Conservation (phyloP, 2,797 vertebrate genomes). For the Tragelaphus eurycerus region DNA sequence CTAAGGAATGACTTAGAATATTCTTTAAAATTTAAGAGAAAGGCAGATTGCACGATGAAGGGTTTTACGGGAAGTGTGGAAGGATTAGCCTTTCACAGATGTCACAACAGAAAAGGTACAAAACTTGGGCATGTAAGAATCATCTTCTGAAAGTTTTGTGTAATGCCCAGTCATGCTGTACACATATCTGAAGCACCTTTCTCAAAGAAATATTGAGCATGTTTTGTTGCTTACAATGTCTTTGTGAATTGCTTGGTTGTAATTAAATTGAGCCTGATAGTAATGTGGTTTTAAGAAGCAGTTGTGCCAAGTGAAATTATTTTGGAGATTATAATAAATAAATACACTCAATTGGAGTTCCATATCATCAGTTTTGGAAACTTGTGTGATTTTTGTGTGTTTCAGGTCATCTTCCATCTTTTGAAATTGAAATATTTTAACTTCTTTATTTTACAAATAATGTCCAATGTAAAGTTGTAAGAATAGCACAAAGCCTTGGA, state of each 20-base stretch:
- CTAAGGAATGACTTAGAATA: slow-evolving; percentile 12
- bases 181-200: slow-evolving; percentile 69
- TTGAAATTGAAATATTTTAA: not conserved
- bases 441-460: not conserved
- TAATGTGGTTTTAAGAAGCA: slow-evolving; percentile 74
- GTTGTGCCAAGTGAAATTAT: slow-evolving; percentile 80
- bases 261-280: slow-evolving; percentile 82
- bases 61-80: not conserved
- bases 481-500: not conserved
- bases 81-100: not conserved
- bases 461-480: not conserved
- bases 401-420: not conserved
- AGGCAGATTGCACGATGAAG: not conserved
- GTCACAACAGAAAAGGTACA: not conserved
- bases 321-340: slow-evolving; percentile 83
- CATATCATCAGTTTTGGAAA: slow-evolving; percentile 55
- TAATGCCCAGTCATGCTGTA: slow-evolving; percentile 65
- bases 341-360: slow-evolving; percentile 79
- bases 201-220: slow-evolving; percentile 81
- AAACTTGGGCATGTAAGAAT: not conserved
- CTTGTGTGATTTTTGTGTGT: slow-evolving; percentile 26
- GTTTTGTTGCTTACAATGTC: slow-evolving; percentile 82
- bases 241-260: slow-evolving; percentile 84
- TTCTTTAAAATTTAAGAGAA: slow-evolving; percentile 39
- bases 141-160: not conserved